Percentiles rank a stretch among this genome's conserved stretches.
Evolutionary conservation across 2,797 vertebrate genomes (phyloP).

Genomic region (Otus scops): DNA sequence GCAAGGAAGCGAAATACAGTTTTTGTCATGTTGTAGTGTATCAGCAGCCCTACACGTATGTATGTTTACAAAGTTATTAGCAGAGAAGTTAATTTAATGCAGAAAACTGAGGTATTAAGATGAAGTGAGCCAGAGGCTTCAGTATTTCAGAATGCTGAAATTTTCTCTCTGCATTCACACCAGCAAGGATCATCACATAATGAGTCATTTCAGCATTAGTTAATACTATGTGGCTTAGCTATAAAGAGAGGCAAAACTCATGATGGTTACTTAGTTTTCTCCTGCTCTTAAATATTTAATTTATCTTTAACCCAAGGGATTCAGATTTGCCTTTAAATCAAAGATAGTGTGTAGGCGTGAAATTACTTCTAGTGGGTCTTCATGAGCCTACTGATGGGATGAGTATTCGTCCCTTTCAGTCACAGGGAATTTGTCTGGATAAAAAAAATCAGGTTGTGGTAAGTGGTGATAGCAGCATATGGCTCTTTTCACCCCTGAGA

Average conservation of each 20-base stretch:
- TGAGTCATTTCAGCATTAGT: neutral
- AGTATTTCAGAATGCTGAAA: neutral
- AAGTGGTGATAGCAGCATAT: neutral
- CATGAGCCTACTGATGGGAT: neutral
- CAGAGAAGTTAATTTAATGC: neutral
- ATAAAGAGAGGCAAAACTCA: neutral
- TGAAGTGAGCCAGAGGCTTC: neutral
- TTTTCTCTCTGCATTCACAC: neutral
- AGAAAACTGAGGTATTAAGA: neutral
- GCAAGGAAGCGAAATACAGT: neutral
- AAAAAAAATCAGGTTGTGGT: neutral
- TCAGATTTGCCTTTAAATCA: neutral
- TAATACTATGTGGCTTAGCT: neutral
- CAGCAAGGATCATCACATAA: neutral
- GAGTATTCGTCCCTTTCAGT: neutral
- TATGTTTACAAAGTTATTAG: neutral
- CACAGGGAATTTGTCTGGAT: neutral
- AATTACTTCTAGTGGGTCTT: conserved; percentile 11
- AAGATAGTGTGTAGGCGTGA: neutral
- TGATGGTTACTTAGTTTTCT: conserved; percentile 7
- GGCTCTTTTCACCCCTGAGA: neutral
- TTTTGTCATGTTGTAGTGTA: neutral
- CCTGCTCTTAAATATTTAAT: conserved; percentile 12
- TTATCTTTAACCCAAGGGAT: neutral
- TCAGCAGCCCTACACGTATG: neutral